Evolutionary conservation across 1,140 invertebrate genomes (phyloP), one percentile per base, ranked within the genome.

Genomic region (Cataglyphis hispanica): DNA sequence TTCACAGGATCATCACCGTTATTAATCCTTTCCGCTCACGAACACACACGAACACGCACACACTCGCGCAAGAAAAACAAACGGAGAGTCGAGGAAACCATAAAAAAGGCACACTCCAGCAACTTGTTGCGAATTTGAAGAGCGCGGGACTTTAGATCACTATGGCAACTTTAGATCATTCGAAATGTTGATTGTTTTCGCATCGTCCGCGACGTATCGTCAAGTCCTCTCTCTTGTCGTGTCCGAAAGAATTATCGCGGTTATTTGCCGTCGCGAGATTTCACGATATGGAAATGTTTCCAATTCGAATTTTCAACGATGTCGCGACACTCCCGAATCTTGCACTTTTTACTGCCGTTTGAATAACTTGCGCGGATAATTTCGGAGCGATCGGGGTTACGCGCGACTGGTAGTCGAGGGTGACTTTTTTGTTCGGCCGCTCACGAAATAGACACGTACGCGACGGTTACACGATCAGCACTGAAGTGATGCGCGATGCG

Each of bases 381-480:
- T 76, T 58, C 56, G 37, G 10, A 5, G 22, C 31, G 67, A 31
- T 22, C 37, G 40, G 19, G 4, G 16, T 50, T 50, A 61, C 53
- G 34, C 22, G 50, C 66, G 56, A 34, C 56, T 53, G 61, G 72
- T 78, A 76, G 60, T 77, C 67, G 60, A 89, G 63, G 76, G 76
- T 80, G 63, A 74, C 78, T 83, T 83, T 83, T 43, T 22, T 56
- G 56, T 56, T 34, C 78, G 25, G 16, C 66, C 37, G 56, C 46
- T 10, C 78, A 8, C 72, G 27, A 58, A 19, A 74, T 27, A 56
- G 78, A 83, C 72, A 74, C 60, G 25, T 10, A 70, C 89, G 34
- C 86, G 87, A 86, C 78, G 87, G 87, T 87, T 86, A 85, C 85
- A 89, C 90, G 87, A 87, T 84, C 64, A 85, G 69, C 85, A 90